A percentile compares a stretch with the other conserved stretches of the same genome.
phyloP scores from a whole-genome alignment of 2,113 vertebrate species.

The Orcinus orca region DNA sequence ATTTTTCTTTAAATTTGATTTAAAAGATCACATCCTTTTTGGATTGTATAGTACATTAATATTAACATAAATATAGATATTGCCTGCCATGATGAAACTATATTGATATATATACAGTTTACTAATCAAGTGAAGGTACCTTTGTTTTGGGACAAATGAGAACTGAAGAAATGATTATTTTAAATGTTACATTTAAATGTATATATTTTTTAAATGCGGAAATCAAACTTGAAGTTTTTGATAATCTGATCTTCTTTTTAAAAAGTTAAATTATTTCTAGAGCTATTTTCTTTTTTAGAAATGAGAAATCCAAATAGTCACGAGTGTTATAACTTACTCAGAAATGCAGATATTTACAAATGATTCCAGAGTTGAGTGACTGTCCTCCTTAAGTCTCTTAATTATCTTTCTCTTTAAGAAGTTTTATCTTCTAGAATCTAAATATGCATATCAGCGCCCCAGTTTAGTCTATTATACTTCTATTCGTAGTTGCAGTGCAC shows the following conservation, averaged over 20 bases:
- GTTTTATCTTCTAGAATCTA: background rate
- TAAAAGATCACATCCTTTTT: conserved; percentile 8
- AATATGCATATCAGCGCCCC: background rate
- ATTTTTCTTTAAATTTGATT: conserved; percentile 41
- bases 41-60: background rate
- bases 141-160: background rate
- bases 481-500: background rate
- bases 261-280: background rate
- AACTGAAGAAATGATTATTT: conserved; percentile 2
- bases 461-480: background rate
- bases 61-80: background rate
- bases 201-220: background rate
- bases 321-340: background rate
- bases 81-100: background rate
- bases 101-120: background rate
- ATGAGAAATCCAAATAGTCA: conserved; percentile 14
- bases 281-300: conserved; percentile 17
- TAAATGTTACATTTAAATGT: background rate
- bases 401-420: conserved; percentile 15
- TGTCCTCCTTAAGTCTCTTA: background rate
- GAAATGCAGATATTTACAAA: background rate
- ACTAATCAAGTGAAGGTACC: background rate
- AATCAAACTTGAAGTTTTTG: conserved; percentile 18
- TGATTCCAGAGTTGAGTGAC: background rate
- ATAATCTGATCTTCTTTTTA: conserved; percentile 7